These are phyloP conservation scores for Pangasianodon gigas DNA, from an alignment of 2,113 vertebrate genomes.

Conservation along the genomic window DNA sequence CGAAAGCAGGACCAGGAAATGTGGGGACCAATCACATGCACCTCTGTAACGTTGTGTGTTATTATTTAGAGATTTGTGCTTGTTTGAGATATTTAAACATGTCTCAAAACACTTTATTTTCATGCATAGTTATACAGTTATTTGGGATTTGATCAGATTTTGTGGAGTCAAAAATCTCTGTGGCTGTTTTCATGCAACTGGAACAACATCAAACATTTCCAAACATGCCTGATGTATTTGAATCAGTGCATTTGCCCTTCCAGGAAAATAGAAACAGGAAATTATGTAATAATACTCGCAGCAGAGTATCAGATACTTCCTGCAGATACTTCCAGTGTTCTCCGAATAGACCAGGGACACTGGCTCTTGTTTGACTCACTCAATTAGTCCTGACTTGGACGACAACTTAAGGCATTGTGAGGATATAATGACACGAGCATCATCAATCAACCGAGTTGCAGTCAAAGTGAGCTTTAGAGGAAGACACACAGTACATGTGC, in stretches of 20 bases:
- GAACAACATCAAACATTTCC: background rate
- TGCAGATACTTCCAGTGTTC: background rate
- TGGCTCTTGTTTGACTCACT: background rate
- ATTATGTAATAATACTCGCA: background rate
- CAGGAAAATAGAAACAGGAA: background rate
- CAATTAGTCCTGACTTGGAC: background rate
- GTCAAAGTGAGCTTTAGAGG: background rate
- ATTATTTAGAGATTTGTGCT: too few relatives aligned
- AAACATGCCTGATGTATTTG: background rate
- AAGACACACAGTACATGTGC: background rate
- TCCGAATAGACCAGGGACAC: background rate
- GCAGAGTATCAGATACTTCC: background rate
- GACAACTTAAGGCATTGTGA: background rate
- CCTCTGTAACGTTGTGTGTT: too few relatives aligned
- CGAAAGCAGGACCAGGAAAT: too few relatives aligned
- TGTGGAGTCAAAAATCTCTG: too few relatives aligned
- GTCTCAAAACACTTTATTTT: too few relatives aligned
- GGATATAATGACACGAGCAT: background rate
- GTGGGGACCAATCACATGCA: too few relatives aligned
- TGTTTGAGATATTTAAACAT: too few relatives aligned
- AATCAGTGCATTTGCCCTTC: background rate
- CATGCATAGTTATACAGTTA: too few relatives aligned
- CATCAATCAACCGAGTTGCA: background rate
- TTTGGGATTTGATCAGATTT: too few relatives aligned
- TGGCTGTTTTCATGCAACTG: background rate